Base-by-base conservation (phyloP, 2,797 vertebrate genomes). In the Eulemur rubriventer region DNA sequence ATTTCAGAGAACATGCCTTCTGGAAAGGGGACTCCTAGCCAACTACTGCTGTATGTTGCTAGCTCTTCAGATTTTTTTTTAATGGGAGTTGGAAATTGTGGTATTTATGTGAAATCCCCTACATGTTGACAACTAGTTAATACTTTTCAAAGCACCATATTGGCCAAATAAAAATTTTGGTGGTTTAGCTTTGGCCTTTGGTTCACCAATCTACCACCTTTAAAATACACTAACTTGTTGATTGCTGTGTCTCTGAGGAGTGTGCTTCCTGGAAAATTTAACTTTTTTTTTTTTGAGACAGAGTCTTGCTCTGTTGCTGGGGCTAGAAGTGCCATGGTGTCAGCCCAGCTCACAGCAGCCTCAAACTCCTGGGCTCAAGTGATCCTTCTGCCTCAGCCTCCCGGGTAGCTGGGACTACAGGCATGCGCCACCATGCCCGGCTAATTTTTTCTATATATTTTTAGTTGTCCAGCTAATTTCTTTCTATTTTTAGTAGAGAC, bases 41-140 rank as follows among this genome's bases (percentile, higher is more conserved):
- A 41, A 20, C 7, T 4, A 12, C 70, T 55, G 50, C 14, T 6
- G 41, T 0, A 1, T 17, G 20, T n/a, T 3, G 0, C 12, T 55
- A 30, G 20, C 6, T 55, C 30, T 57, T 85, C 55, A 78, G 3
- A 67, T 22, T 20, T 69, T 69, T 46, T 75, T 73, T 48, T 24
- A 69, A 75, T 22, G 33, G 24, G 35, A 69, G 14, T 35, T 89
- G 38, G 33, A 90, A 90, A 75, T 79, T 18, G 41, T 57, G 76
- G 20, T 41, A n/a, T 57, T 59, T 83, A 33, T 48, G 17, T 67
- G 50, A 52, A 43, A 13, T 38, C 81, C 75, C 70, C 88, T 82
- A 72, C 83, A 82, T 89, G 26, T 52, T 94, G 43, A 24, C 18
- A 72, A 72, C 43, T 91, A 38, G 65, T 38, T 57, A 73, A 73